These are phyloP conservation scores for Poeciliopsis infans DNA, from an alignment of 2,797 vertebrate genomes.

Conservation along the genomic window DNA sequence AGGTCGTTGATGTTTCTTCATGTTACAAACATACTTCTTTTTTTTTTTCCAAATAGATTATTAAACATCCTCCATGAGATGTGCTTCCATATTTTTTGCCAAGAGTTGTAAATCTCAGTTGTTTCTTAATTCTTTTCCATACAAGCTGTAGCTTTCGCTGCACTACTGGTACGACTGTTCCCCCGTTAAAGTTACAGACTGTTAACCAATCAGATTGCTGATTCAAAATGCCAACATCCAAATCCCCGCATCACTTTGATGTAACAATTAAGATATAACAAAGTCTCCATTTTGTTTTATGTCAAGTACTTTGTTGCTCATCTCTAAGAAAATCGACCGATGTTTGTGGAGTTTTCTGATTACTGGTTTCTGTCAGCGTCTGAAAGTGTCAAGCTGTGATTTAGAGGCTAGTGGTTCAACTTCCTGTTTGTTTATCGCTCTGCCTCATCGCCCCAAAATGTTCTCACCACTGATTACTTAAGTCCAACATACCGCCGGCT, in stretches of 20 bases:
- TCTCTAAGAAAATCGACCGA: not conserved
- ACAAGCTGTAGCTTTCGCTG: slow-evolving; percentile 31
- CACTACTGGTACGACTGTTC: slow-evolving; percentile 50
- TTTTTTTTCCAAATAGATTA: not conserved
- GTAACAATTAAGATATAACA: not conserved
- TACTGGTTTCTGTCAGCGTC: slow-evolving; percentile 53
- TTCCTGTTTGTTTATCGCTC: slow-evolving; percentile 28
- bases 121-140: not conserved
- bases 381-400: slow-evolving; percentile 73
- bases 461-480: slow-evolving; percentile 60
- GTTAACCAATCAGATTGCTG: slow-evolving; percentile 40
- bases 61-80: no score
- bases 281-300: not conserved
- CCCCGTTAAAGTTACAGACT: slow-evolving; percentile 39
- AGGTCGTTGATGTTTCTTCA: not conserved
- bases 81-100: not conserved
- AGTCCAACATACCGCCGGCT: slow-evolving; percentile 65
- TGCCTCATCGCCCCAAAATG: slow-evolving; percentile 47
- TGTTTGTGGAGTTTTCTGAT: slow-evolving; percentile 20
- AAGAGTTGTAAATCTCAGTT: not conserved
- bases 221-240: not conserved
- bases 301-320: not conserved
- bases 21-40: not conserved
- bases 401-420: slow-evolving; percentile 61
- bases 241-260: not conserved